Conservation (phyloP, 2,797 vertebrate genomes). For the Dallia pectoralis region DNA sequence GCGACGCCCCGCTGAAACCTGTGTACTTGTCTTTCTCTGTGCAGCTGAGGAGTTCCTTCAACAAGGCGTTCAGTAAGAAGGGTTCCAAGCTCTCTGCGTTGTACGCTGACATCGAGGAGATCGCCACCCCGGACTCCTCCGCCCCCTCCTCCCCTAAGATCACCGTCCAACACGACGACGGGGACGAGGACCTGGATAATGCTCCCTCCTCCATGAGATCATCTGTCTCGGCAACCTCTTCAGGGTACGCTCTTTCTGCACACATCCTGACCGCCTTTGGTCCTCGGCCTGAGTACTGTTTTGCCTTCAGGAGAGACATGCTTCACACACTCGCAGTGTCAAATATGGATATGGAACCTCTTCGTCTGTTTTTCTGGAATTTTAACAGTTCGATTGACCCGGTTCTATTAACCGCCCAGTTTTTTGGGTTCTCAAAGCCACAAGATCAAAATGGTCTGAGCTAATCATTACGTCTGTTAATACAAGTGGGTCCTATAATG, state of each 20-base stretch:
- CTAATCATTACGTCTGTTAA: too few species aligned
- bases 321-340: background rate
- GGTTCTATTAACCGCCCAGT: too few species aligned
- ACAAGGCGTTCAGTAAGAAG: conserved; percentile 98
- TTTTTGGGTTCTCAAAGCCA: too few species aligned
- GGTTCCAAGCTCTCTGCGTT: conserved; percentile 86
- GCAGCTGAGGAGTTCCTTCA: conserved; percentile 98
- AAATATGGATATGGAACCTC: too few species aligned
- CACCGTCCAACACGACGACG: conserved; percentile 27
- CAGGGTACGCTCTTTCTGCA: conserved; percentile 64
- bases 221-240: conserved; percentile 78
- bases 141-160: conserved; percentile 95
- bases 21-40: conserved; percentile 17
- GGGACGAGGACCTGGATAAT: conserved; percentile 58
- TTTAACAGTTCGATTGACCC: too few species aligned
- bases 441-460: too few species aligned
- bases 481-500: too few species aligned
- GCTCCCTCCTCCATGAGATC: conserved; percentile 70
- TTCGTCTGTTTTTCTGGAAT: too few species aligned
- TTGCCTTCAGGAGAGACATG: background rate
- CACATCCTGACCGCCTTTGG: background rate
- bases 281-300: background rate
- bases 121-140: conserved; percentile 92
- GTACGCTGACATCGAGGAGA: conserved; percentile 97
- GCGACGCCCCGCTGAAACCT: too few species aligned